Base-by-base conservation (phyloP, 2,888 invertebrate genomes). In the Microplitis deprimator region DNA sequence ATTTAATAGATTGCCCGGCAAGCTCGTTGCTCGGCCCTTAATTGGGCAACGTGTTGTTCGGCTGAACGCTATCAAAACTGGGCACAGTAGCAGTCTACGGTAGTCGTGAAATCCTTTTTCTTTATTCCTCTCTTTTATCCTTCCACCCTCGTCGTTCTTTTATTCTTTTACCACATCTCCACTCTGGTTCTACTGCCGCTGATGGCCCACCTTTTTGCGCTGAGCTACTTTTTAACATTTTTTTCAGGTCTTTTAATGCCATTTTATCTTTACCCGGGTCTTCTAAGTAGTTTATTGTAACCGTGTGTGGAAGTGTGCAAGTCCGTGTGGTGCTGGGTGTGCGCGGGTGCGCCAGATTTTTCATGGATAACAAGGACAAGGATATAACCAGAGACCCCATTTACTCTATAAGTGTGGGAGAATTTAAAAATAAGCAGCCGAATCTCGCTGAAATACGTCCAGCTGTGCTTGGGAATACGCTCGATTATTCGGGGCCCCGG, bases 11-110 rank as follows among this genome's bases (percentile, higher is more conserved):
- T 50, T 50, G 50, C 50, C 50, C 10, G 13, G 50, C 40, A 71
- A 73, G 67, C 76, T 59, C 29, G 29, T 29, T 29, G 29, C 29
- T 29, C 29, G 29, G 29, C 82, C 84, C 87, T 89, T 89, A 89
- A 89, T 89, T 88, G 88, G 89, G 83, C 83, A 79, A 84, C 85
- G 79, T 88, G 89, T 89, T 87, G 50, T 50, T 50, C 29, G 29
- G 50, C 50, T 5, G 13, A 50, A 13, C 13, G 50, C 50, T 50
- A 50, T 50, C 50, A 50, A 50, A 50, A 50, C 50, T 83, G 83
- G 84, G 81, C 77, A 81, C 85, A 79, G 87, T 85, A 86, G 84
- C 83, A 79, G 77, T 82, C 29, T 79, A 80, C 84, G 83, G 84
- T 85, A 85, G 84, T 86, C 83, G 81, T 83, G 79, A 81, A 80